phyloP scores from a whole-genome alignment of 2,113 vertebrate genomes.

The Percopsis transmontana region DNA sequence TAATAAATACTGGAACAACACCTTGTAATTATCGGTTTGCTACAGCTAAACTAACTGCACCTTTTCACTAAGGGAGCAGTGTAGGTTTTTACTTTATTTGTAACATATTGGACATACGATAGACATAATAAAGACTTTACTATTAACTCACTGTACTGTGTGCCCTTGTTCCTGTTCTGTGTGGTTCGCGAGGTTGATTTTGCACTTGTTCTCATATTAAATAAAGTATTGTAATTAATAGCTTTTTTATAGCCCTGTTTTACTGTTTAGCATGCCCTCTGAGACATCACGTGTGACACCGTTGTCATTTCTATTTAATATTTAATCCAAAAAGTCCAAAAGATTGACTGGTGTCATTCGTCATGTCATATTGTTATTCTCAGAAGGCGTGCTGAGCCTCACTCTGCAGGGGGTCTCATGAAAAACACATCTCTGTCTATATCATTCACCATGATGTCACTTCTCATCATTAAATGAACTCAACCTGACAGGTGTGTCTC shows the following conservation, averaged over 20 bases:
- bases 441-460: background rate
- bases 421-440: slow-evolving; percentile 19
- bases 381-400: slow-evolving; percentile 7
- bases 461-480: slow-evolving; percentile 27
- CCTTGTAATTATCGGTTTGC: too few relatives aligned
- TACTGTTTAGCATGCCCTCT: background rate
- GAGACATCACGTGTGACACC: background rate
- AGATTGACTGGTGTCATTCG: background rate
- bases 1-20: too few relatives aligned
- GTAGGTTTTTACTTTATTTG: background rate
- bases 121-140: too few relatives aligned
- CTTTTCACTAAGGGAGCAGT: background rate
- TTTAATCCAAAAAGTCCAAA: background rate
- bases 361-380: slow-evolving; percentile 3
- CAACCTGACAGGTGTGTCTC: slow-evolving; percentile 31
- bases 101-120: background rate
- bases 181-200: background rate
- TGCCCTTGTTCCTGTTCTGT: too few relatives aligned
- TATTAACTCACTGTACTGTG: too few relatives aligned
- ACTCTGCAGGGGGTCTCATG: slow-evolving; percentile 37
- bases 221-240: background rate
- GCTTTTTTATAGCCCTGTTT: background rate
- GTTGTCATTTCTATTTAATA: background rate
- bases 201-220: background rate
- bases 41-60: background rate